phyloP scores from a whole-genome alignment of 2,113 vertebrate genomes.

The Paramormyrops kingsleyae region DNA sequence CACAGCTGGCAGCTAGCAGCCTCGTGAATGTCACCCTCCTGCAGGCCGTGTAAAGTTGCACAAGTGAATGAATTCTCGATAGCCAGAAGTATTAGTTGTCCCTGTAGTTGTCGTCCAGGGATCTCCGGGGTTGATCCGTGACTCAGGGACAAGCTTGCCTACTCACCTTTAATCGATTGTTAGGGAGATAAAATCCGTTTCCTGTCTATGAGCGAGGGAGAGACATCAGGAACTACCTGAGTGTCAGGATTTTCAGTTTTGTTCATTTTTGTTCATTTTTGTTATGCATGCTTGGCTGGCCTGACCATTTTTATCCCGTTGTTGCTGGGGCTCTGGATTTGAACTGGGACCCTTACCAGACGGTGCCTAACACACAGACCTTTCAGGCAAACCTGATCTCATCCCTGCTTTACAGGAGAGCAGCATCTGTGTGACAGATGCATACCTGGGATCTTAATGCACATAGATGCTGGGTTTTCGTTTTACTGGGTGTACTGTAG shows the following conservation, averaged over 20 bases:
- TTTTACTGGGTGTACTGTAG: conserved; percentile 32
- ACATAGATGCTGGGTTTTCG: conserved; percentile 5
- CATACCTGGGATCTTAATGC: conserved; percentile 19
- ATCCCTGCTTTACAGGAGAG: background rate
- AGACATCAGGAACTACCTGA: background rate
- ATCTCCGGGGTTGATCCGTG: too few relatives aligned
- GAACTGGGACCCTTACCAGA: background rate
- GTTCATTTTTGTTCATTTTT: background rate
- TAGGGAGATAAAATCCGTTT: background rate
- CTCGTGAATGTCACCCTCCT: background rate
- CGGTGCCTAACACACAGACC: background rate
- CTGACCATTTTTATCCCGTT: background rate
- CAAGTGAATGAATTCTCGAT: background rate
- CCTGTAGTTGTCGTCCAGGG: background rate
- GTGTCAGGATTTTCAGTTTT: background rate
- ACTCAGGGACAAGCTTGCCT: background rate
- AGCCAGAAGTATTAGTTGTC: background rate
- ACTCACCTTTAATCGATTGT: background rate
- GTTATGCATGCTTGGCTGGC: background rate
- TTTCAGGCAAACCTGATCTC: background rate
- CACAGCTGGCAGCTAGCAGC: background rate
- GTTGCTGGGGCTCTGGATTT: background rate
- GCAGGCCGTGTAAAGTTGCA: background rate
- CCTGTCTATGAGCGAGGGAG: background rate
- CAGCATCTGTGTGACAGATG: conserved; percentile 23